These are phyloP conservation scores for Lypha dubia DNA, from an alignment of 2,888 invertebrate genomes.

Conservation along the genomic window DNA sequence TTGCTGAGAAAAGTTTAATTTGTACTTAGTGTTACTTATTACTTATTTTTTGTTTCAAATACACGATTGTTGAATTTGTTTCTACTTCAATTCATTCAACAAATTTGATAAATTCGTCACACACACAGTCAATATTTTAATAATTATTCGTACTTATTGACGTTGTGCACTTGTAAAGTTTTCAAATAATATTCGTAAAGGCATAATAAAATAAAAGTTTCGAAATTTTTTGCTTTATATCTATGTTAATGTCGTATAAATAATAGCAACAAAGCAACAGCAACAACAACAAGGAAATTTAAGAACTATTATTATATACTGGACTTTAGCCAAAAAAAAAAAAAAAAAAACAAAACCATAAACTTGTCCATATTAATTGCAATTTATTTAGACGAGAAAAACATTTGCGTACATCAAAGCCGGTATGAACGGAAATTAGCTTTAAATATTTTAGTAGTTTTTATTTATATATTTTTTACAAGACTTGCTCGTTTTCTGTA, in stretches of 20 bases:
- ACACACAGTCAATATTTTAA: not conserved
- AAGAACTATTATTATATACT: conserved; percentile 31
- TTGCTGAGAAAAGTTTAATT: too few relatives aligned
- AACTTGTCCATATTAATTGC: conserved; percentile 13
- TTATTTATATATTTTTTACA: not conserved
- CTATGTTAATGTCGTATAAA: not conserved
- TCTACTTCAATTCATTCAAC: too few relatives aligned
- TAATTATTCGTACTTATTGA: too few relatives aligned
- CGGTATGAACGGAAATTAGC: not conserved
- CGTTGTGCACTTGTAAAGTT: not conserved
- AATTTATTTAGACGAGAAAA: not conserved
- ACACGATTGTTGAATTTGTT: too few relatives aligned
- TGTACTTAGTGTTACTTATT: not conserved
- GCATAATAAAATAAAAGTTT: too few relatives aligned
- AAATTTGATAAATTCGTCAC: too few relatives aligned
- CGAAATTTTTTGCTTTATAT: not conserved
- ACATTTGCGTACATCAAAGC: too few relatives aligned
- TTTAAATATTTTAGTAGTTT: not conserved
- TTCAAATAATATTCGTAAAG: not conserved
- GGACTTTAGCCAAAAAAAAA: conserved; percentile 17
- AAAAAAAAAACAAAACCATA: too few relatives aligned
- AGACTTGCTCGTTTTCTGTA: too few relatives aligned
- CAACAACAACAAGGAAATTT: conserved; percentile 7
- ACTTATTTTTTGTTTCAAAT: not conserved
- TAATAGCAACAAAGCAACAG: conserved; percentile 2